Evolutionary conservation across 2,113 vertebrate species (phyloP).

Genomic region (Ameiurus melas): DNA sequence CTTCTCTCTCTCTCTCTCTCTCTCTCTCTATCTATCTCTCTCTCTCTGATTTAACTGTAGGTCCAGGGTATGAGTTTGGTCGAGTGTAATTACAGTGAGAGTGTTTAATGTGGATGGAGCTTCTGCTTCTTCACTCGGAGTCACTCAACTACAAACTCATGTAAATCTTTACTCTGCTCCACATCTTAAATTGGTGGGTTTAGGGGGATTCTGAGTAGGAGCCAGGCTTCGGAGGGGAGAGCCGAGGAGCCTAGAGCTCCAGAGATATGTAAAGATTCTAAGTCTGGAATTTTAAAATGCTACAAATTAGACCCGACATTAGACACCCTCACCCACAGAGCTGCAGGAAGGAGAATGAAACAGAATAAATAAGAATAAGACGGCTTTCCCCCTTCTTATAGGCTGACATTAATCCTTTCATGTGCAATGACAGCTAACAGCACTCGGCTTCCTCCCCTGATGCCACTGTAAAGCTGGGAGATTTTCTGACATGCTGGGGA

Average conservation of each 20-base stretch:
- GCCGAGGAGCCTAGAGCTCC: slow-evolving; percentile 87
- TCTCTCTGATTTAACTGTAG: slow-evolving; percentile 84
- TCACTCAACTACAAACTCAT: slow-evolving; percentile 94
- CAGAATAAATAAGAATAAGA: slow-evolving; percentile 99
- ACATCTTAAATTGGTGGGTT: slow-evolving; percentile 99
- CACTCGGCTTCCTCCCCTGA: slow-evolving; percentile 91
- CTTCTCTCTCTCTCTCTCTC: slow-evolving; percentile 67
- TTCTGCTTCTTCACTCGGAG: slow-evolving; percentile 80
- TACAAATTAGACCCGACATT: slow-evolving; percentile 99
- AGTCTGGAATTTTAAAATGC: slow-evolving; percentile 98
- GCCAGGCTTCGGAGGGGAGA: slow-evolving; percentile 77
- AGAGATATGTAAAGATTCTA: slow-evolving; percentile 99
- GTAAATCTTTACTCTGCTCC: slow-evolving; percentile 89
- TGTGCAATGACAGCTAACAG: slow-evolving; percentile 98
- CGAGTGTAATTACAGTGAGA: slow-evolving; percentile 96
- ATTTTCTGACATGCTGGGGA: slow-evolving; percentile 89
- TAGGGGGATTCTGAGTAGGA: slow-evolving; percentile 92
- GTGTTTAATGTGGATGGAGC: slow-evolving; percentile 97
- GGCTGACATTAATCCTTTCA: slow-evolving; percentile 99
- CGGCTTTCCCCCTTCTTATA: slow-evolving; percentile 89
- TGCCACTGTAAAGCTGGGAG: slow-evolving; percentile 90
- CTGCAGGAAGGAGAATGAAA: slow-evolving; percentile 92
- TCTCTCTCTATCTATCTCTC: slow-evolving; percentile 60
- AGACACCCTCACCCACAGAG: slow-evolving; percentile 82
- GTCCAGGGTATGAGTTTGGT: slow-evolving; percentile 80